These are phyloP conservation scores for Dinocampus coccinellae DNA, from an alignment of 2,888 invertebrate species.

Conservation along the genomic window DNA sequence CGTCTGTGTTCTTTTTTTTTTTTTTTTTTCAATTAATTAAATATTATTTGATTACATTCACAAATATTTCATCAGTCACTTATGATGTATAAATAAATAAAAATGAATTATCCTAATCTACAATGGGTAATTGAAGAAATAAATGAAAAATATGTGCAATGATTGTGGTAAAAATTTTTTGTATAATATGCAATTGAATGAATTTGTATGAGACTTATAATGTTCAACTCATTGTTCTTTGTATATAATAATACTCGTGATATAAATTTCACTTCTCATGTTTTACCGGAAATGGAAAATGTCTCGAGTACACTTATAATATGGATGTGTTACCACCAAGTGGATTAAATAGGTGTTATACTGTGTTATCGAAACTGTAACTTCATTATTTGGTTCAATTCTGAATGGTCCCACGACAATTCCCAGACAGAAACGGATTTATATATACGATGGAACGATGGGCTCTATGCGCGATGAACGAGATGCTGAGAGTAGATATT, in stretches of 20 bases:
- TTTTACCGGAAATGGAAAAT: neutral
- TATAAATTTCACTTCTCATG: neutral
- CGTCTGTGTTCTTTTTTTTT: too few relatives aligned
- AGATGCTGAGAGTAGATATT: constrained; percentile 30
- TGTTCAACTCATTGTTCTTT: too few relatives aligned
- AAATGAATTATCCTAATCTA: too few relatives aligned
- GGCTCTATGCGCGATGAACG: neutral
- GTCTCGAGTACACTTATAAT: neutral
- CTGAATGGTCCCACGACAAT: neutral
- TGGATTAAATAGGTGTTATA: constrained; percentile 1
- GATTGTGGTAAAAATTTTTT: too few relatives aligned
- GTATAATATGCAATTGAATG: too few relatives aligned
- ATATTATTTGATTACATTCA: too few relatives aligned
- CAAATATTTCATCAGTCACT: too few relatives aligned
- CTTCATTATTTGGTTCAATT: neutral
- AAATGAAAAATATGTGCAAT: too few relatives aligned
- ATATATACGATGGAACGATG: neutral
- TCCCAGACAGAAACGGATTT: neutral
- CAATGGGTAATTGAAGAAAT: too few relatives aligned
- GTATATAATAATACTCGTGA: neutral
- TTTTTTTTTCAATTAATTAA: too few relatives aligned
- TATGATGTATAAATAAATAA: too few relatives aligned
- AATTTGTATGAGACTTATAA: too few relatives aligned
- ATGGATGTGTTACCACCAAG: neutral
- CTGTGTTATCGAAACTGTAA: neutral